Conservation (phyloP, 2,888 invertebrate species). For the Subacronicta megacephala region DNA sequence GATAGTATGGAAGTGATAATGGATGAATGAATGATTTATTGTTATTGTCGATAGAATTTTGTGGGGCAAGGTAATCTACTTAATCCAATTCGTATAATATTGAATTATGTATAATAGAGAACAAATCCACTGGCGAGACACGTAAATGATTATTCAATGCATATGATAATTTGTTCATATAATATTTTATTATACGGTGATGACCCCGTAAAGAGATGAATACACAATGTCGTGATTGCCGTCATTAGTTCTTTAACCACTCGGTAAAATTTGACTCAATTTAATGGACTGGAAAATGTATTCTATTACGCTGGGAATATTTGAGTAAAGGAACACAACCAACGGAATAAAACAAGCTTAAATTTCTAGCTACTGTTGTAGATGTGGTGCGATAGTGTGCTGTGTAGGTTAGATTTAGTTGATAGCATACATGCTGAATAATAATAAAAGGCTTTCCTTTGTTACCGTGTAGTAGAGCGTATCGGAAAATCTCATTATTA, state of each 20-base stretch:
- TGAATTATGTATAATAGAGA: constrained; percentile 12
- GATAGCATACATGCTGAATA: constrained; percentile 40
- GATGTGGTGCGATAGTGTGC: constrained; percentile 9
- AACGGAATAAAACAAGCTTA: constrained; percentile 24
- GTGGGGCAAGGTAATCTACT: background rate
- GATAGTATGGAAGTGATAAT: too few relatives aligned
- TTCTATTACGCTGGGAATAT: constrained; percentile 65
- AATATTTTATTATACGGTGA: constrained; percentile 29
- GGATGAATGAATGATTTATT: background rate
- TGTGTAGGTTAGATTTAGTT: constrained; percentile 22
- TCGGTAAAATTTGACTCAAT: constrained; percentile 71
- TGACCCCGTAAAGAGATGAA: constrained; percentile 31
- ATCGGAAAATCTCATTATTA: constrained; percentile 46
- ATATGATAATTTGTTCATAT: constrained; percentile 5
- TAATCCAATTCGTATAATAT: constrained; percentile 10
- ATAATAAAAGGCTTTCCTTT: constrained; percentile 48
- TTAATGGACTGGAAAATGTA: constrained; percentile 78
- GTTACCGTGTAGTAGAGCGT: constrained; percentile 18
- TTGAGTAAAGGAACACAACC: constrained; percentile 30
- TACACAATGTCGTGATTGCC: constrained; percentile 70
- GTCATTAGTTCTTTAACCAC: constrained; percentile 69
- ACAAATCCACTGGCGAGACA: constrained; percentile 17
- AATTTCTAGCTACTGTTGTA: constrained; percentile 12
- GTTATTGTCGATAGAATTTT: background rate
- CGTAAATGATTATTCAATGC: constrained; percentile 7